Base-by-base conservation (phyloP, 2,888 invertebrate species). In the Chironomus tentans region DNA sequence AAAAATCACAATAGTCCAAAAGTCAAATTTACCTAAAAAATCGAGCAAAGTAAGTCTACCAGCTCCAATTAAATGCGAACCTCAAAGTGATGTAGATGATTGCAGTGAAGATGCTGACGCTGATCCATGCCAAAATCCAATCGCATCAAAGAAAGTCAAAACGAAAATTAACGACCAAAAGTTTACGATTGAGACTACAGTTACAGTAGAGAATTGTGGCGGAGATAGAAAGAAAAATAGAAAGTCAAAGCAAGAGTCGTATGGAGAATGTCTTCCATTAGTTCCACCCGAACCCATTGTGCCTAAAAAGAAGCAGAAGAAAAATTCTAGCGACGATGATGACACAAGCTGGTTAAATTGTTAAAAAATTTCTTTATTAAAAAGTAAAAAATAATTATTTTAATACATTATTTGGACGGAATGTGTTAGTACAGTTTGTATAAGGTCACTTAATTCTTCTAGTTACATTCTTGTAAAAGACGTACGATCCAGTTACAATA, bases 171-270 rank as follows among this genome's bases (percentile, higher is more conserved):
- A 71, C 6, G 71, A 71, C 2, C 71, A 71, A 15, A 50, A 15
- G 13, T 71, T 71, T 46, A 71, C 71, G 0, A 71, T 71, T 5
- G 71, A 71, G 22, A 71, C 71, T 7, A 71, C 71, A 15, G 56
- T 71, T 10, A 71, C 56, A n/a, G 71, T 71, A 4, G 71, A 71
- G 24, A 71, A 71, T 24, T 24, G 22, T 18, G 61, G 22, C 5
- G 24, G 65, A 21, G 24, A 24, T 65, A 2, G 65, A 12, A 65
- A 65, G 21, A 65, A 65, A 21, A 24, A 21, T 21, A 24, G 24
- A 65, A 65, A 65, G 2, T 13, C 21, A 15, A 50, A 18, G 13
- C 3, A 50, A 38, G 28, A 28, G 0, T 46, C 69, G n/a, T 71
- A n/a, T n/a, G 56, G n/a, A n/a, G 18, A 56, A 4, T 56, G 56